A percentile compares a stretch with the other conserved stretches of the same genome.
phyloP scores from a whole-genome alignment of 1,140 invertebrate genomes.

The roundworm (Caenorhabditis elegans) region WBcel235 BX284604.4:12345501-12346000 shows the following conservation, averaged over 20 bases:
- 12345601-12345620: neutral
- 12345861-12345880: too few relatives aligned
- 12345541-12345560: neutral
- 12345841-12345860: too few relatives aligned
- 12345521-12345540: neutral
- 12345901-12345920: too few relatives aligned
- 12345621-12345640: neutral
- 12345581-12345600: neutral
- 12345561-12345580: conserved; percentile 12
- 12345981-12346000: too few relatives aligned
- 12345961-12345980: too few relatives aligned
- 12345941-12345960: too few relatives aligned
- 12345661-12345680: neutral
- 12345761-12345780: neutral
- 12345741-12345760: neutral
- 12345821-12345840: too few relatives aligned
- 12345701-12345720: too few relatives aligned
- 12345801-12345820: neutral
- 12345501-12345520: neutral
- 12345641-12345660: neutral
- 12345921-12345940: too few relatives aligned
- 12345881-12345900: too few relatives aligned
- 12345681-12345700: neutral
- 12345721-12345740: neutral
- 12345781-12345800: neutral